A percentile compares a stretch with the other conserved stretches of the same genome.
Evolutionary conservation across 2,888 invertebrate species (phyloP).

Genomic region (Lithophane socia): DNA sequence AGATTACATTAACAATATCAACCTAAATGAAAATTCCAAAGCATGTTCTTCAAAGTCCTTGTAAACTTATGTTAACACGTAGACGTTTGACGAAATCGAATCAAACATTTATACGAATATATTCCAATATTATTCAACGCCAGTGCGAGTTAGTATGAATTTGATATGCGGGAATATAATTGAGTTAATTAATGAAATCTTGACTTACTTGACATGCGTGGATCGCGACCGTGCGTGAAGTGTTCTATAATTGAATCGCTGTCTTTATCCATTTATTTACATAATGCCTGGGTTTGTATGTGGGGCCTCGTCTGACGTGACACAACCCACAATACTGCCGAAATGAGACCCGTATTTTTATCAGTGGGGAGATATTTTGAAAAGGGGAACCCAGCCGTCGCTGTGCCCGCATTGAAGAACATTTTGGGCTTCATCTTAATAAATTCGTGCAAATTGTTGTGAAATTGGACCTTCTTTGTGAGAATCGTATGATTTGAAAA

Average conservation of each 20-base stretch:
- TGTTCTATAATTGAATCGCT: conserved; percentile 76
- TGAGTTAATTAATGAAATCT: conserved; percentile 74
- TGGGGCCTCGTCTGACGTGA: conserved; percentile 55
- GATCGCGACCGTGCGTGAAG: conserved; percentile 69
- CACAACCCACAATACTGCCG: conserved; percentile 49
- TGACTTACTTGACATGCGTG: conserved; percentile 65
- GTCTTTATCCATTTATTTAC: conserved; percentile 76
- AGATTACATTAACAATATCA: conserved; percentile 38
- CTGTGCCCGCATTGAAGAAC: conserved; percentile 34
- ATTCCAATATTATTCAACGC: conserved; percentile 58
- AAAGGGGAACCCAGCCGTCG: conserved; percentile 33
- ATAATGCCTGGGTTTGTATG: conserved; percentile 67
- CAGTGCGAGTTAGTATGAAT: conserved; percentile 59
- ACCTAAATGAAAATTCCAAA: conserved; percentile 44
- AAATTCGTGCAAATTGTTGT: conserved; percentile 53
- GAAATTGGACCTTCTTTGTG: conserved; percentile 49
- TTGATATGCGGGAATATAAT: conserved; percentile 68
- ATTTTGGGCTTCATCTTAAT: conserved; percentile 45
- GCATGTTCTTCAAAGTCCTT: conserved; percentile 36
- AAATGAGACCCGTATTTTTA: conserved; percentile 59
- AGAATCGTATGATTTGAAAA: conserved; percentile 40
- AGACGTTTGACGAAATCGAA: conserved; percentile 57
- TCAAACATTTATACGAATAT: conserved; percentile 54
- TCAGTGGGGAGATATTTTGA: conserved; percentile 33
- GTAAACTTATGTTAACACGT: conserved; percentile 24